A percentile compares a stretch with the other conserved stretches of the same genome.
These are phyloP conservation scores for Sylvia atricapilla DNA, from an alignment of 2,113 vertebrate genomes.

Conservation along the genomic window DNA sequence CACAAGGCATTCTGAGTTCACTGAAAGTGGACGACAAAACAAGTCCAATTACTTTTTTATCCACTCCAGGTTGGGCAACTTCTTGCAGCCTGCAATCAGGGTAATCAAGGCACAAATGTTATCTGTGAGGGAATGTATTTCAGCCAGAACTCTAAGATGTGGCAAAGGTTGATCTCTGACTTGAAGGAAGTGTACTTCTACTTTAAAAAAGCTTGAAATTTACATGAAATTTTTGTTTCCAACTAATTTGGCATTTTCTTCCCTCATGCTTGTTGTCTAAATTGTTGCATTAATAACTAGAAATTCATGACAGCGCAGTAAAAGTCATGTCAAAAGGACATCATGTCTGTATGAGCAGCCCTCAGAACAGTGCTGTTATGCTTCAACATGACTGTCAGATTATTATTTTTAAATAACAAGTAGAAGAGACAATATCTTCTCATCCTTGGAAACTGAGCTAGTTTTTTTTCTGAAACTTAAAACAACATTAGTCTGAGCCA, in stretches of 20 bases:
- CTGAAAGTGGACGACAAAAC: not conserved
- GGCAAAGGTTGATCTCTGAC: not conserved
- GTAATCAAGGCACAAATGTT: not conserved
- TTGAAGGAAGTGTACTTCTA: not conserved
- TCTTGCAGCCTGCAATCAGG: not conserved
- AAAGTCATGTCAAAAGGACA: not conserved
- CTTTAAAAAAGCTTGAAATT: not conserved
- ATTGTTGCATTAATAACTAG: not conserved
- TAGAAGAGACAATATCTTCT: conserved; percentile 11
- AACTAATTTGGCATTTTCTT: not conserved
- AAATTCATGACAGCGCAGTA: not conserved
- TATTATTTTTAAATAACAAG: conserved; percentile 41
- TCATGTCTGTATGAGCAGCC: not conserved
- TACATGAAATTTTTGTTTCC: not conserved
- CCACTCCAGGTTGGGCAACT: not conserved
- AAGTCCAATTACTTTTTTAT: not conserved
- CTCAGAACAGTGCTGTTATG: not conserved
- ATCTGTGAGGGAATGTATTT: not conserved
- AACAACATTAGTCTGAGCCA: conserved; percentile 17
- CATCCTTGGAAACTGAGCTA: conserved; percentile 19
- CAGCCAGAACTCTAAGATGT: not conserved
- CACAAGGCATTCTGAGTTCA: not conserved
- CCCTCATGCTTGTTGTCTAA: not conserved
- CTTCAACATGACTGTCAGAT: not conserved
- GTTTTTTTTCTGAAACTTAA: conserved; percentile 1